Conservation (phyloP, 2,888 invertebrate genomes). For the Rhingia campestris region DNA sequence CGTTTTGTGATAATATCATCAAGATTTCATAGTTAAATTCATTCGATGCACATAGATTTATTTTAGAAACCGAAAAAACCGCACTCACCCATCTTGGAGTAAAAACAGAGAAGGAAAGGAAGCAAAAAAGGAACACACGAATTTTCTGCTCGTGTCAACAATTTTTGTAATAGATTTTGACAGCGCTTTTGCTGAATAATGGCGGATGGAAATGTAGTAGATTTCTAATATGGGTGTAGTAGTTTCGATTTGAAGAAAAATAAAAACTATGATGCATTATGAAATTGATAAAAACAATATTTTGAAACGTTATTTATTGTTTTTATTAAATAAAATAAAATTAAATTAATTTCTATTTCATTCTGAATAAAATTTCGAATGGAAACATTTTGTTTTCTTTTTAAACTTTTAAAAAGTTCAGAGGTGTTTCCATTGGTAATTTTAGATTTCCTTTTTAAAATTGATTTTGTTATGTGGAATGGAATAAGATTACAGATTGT, state of each 20-base stretch:
- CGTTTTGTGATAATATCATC: not conserved
- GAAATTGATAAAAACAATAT: not conserved
- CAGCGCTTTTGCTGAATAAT: constrained; percentile 58
- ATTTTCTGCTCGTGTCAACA: constrained; percentile 78
- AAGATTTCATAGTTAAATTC: constrained; percentile 14
- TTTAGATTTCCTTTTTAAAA: too few species aligned
- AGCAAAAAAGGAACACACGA: constrained; percentile 77
- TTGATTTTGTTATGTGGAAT: too few species aligned
- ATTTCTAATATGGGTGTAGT: not conserved
- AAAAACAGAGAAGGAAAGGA: constrained; percentile 86
- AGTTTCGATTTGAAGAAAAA: too few species aligned
- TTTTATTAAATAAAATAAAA: too few species aligned
- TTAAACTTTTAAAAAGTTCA: too few species aligned
- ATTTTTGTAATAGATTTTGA: constrained; percentile 75
- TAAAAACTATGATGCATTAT: not conserved
- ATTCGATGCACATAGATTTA: constrained; percentile 65
- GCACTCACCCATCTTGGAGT: constrained; percentile 88
- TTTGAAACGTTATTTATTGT: too few species aligned
- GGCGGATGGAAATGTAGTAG: constrained; percentile 14
- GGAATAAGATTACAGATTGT: too few species aligned
- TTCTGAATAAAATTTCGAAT: too few species aligned
- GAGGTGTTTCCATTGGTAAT: too few species aligned
- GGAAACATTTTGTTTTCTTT: too few species aligned
- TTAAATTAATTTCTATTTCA: too few species aligned
- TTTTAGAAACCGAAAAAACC: constrained; percentile 73